A percentile compares a stretch with the other conserved stretches of the same genome.
Conservation (phyloP, 2,113 vertebrate genomes). For the Cynoglossus semilaevis region DNA sequence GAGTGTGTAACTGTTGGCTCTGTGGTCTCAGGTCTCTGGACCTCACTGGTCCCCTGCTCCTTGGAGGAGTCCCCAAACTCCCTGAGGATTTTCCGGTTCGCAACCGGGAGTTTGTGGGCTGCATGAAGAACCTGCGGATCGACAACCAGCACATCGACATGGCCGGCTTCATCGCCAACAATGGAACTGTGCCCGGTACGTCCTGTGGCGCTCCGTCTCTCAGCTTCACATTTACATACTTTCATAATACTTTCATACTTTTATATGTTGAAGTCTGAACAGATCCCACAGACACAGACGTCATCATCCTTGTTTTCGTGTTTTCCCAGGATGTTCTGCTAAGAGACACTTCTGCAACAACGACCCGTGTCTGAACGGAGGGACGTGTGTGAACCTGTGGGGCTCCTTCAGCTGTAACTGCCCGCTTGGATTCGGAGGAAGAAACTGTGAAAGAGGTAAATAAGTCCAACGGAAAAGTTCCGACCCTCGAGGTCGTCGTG, state of each 20-base stretch:
- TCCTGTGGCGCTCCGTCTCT: background rate
- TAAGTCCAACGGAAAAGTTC: background rate
- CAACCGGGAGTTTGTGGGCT: slow-evolving; percentile 88
- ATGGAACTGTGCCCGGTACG: slow-evolving; percentile 88
- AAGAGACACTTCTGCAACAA: slow-evolving; percentile 88
- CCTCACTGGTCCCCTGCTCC: slow-evolving; percentile 88
- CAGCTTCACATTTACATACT: background rate
- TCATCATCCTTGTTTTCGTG: background rate
- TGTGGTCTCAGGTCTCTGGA: slow-evolving; percentile 84
- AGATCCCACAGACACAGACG: slow-evolving; percentile 25
- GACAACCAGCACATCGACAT: slow-evolving; percentile 88
- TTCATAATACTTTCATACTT: no score
- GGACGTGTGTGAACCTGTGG: slow-evolving; percentile 90
- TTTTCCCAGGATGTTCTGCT: slow-evolving; percentile 81
- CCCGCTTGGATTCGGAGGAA: slow-evolving; percentile 86
- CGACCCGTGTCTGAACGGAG: slow-evolving; percentile 85
- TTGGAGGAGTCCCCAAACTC: slow-evolving; percentile 89
- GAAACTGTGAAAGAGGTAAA: slow-evolving; percentile 86
- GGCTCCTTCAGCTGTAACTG: slow-evolving; percentile 87
- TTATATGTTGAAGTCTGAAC: no score
- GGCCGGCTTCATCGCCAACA: slow-evolving; percentile 92
- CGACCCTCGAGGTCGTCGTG: background rate
- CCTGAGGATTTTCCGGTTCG: slow-evolving; percentile 89
- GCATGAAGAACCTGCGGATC: slow-evolving; percentile 87
- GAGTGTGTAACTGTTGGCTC: no score